Evolutionary conservation across 2,888 invertebrate species (phyloP).

Genomic region (Sacculina carcini): DNA sequence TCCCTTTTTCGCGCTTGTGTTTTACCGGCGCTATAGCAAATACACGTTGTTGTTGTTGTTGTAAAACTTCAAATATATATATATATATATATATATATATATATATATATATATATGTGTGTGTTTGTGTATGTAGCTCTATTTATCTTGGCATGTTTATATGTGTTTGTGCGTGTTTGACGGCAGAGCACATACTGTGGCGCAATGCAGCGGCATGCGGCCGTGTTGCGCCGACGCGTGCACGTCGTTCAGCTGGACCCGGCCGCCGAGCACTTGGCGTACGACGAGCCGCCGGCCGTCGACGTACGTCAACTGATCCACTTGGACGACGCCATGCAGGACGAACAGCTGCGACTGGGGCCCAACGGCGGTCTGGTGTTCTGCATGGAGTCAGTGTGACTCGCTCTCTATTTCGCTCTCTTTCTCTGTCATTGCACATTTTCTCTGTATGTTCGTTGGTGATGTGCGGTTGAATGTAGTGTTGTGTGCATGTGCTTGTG

Average conservation of each 20-base stretch:
- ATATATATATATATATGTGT: neutral
- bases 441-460: too few species aligned
- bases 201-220: slow-evolving; percentile 57
- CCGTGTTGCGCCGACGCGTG: slow-evolving; percentile 36
- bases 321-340: slow-evolving; percentile 90
- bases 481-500: too few species aligned
- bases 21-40: too few species aligned
- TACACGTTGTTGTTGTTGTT: too few species aligned
- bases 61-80: too few species aligned
- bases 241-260: slow-evolving; percentile 90
- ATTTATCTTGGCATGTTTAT: neutral
- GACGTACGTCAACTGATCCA: slow-evolving; percentile 73
- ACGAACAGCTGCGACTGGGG: slow-evolving; percentile 71
- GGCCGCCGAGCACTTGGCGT: slow-evolving; percentile 86
- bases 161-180: neutral
- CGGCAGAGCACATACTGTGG: slow-evolving; percentile 76
- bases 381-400: slow-evolving; percentile 76
- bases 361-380: slow-evolving; percentile 92
- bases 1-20: too few species aligned
- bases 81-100: neutral
- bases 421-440: too few species aligned
- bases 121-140: neutral
- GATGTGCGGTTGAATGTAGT: too few species aligned
- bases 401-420: too few species aligned
- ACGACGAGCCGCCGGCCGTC: slow-evolving; percentile 52